A percentile compares a stretch with the other conserved stretches of the same genome.
Conservation (phyloP, 2,113 vertebrate genomes). For the Tragelaphus scriptus region DNA sequence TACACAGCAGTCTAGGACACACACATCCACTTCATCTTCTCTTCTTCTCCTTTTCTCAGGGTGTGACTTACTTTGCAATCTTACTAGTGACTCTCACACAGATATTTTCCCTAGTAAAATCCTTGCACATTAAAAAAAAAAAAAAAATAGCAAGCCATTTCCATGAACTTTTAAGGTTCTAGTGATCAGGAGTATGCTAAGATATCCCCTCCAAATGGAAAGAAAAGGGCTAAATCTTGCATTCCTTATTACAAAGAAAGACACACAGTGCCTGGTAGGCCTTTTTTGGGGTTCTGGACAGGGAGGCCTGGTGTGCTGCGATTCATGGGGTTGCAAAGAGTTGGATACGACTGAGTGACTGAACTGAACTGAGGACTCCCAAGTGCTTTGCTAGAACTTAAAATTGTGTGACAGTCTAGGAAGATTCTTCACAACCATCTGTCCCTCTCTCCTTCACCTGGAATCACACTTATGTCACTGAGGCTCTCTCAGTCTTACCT, state of each 20-base stretch:
- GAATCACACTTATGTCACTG: neutral
- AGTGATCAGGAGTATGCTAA: neutral
- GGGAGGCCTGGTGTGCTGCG: too few relatives aligned
- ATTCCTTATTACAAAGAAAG: neutral
- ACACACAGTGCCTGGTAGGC: fast-evolving
- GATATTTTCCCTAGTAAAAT: neutral
- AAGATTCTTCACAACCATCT: neutral
- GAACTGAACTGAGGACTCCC: too few relatives aligned
- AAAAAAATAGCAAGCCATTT: neutral
- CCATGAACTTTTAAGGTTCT: neutral
- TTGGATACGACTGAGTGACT: too few relatives aligned
- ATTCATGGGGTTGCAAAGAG: too few relatives aligned
- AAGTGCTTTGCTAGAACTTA: neutral
- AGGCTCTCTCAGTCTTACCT: neutral
- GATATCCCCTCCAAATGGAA: neutral
- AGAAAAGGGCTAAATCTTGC: neutral
- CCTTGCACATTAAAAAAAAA: neutral
- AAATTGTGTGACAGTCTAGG: neutral
- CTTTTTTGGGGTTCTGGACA: neutral
- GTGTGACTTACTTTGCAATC: neutral
- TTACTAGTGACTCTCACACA: neutral
- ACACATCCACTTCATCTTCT: neutral
- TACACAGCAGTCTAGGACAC: neutral
- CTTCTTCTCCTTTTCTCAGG: neutral
- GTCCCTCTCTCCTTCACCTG: neutral